These are phyloP conservation scores for Schizopygopsis pylzovi DNA, from an alignment of 2,797 vertebrate genomes.

Conservation along the genomic window DNA sequence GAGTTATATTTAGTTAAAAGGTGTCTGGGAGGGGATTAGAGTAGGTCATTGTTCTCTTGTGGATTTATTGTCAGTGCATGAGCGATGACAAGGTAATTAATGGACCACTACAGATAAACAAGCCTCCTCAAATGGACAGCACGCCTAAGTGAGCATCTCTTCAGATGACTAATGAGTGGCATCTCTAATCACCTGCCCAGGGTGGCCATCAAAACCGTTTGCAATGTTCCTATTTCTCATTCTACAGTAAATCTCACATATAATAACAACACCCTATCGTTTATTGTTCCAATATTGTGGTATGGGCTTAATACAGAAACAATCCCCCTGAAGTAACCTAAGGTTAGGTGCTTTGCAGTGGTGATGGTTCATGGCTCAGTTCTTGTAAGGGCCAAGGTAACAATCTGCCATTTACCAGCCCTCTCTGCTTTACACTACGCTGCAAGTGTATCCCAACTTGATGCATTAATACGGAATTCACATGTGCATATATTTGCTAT, in stretches of 20 bases:
- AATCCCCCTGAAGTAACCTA: slow-evolving; percentile 15
- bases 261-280: background rate
- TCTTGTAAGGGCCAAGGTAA: background rate
- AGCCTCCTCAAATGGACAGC: slow-evolving; percentile 47
- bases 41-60: slow-evolving; percentile 35
- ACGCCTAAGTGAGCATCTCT: slow-evolving; percentile 46
- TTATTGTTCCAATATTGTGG: background rate
- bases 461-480: background rate
- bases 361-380: slow-evolving; percentile 29
- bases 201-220: slow-evolving; percentile 7
- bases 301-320: slow-evolving; percentile 9
- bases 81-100: slow-evolving; percentile 43
- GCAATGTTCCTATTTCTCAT: slow-evolving; percentile 1
- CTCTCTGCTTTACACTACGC: background rate
- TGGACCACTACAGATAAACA: slow-evolving; percentile 39
- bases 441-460: background rate
- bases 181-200: slow-evolving; percentile 49
- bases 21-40: slow-evolving; percentile 8
- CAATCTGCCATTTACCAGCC: background rate
- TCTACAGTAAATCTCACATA: slow-evolving; percentile 6
- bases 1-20: slow-evolving; percentile 36
- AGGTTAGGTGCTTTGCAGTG: slow-evolving; percentile 16
- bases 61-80: slow-evolving; percentile 45
- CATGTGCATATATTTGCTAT: background rate
- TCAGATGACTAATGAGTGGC: slow-evolving; percentile 51